Base-by-base conservation (phyloP, 2,888 invertebrate species). In the Pollenia labialis region DNA sequence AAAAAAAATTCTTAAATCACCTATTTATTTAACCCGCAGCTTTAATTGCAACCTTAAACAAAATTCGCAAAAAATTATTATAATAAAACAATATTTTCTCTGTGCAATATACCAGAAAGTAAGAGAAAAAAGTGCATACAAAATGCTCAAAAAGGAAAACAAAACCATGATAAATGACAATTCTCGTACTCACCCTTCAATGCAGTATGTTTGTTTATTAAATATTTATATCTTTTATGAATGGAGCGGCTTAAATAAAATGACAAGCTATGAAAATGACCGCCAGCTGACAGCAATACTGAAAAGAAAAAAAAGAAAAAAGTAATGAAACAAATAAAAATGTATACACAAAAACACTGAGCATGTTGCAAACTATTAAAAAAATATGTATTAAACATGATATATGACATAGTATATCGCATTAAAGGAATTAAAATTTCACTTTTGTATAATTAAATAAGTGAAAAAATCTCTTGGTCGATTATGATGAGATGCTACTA, bases 181-280 rank as follows among this genome's bases (percentile, higher is more conserved):
- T 69, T 69, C 9, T 44, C 10, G 52, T 82, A n/a, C 46, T n/a
- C 69, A 60, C 56, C 68, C 75, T 58, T 77, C 71, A 77, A 77
- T 83, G 83, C 77, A 64, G 71, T 48, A 58, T 69, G 40, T 72
- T 71, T 86, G 71, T 85, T 79, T 82, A 80, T 86, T 82, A 79
- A 83, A 82, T 82, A 86, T 86, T 86, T 82, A 75, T 75, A 82
- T 56, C 69, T 60, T 52, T n/a, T 79, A 52, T 79, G 60, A 81
- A 66, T 23, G 62, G 11, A 64, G 54, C 56, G 79, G 85, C 74
- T 82, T 82, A 79, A 79, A 72, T 69, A 66, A 64, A 77, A 77
- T 77, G 83, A 77, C 64, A 77, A 83, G 64, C 62, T 77, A 77
- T 71, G 71, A 66, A 72, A 83, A 64, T 83, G 71, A 72, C 77